Base-by-base conservation (phyloP, 2,888 invertebrate species). In the Taphrorychus bicolor region DNA sequence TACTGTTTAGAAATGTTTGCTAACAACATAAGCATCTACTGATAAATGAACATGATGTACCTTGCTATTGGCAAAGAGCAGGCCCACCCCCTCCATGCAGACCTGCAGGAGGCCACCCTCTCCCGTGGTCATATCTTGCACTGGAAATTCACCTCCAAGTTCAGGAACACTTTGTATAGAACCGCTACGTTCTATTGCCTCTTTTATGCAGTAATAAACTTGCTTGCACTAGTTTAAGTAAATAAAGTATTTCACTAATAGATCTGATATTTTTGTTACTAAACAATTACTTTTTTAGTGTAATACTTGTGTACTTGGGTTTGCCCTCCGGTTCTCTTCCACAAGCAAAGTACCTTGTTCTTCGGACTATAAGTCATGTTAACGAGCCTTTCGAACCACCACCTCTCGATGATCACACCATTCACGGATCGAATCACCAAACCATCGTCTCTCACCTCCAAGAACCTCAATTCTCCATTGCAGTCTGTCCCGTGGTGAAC, bases 291-390 rank as follows among this genome's bases (percentile, higher is more conserved):
- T 91, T 98, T 99, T 83, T 96, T 95, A 0, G 99, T 98, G 81
- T 98, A 98, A 84, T 98, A 99, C 85, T 98, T 98, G 84, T 98
- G 97, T 71, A 98, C 87, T 79, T 96, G 94, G 4, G 97, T 97
- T 80, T 97, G 94, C 2, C 94, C 94, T 2, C 95, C 97, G 79
- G 94, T 94, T 76, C 95, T 90, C 76, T 97, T 89, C 98, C 99
- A 99, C 69, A 99, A 87, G 83, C 98, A 99, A 71, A 99, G 85
- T 7, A 98, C 93, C 83, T 95, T 94, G 78, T 97, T 98, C 84
- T 98, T 98, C 0, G 99, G 99, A 75, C 98, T 97, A 83, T 97
- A 99, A 0, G 99, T 98, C 97, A 99, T 98, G 81, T 99, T 99
- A 59, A 99, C 97, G 59, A 99, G 85, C 60, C 98, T 87, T 82